Conservation (phyloP, 2,888 invertebrate species). For the Sinohyriopsis cumingii region DNA sequence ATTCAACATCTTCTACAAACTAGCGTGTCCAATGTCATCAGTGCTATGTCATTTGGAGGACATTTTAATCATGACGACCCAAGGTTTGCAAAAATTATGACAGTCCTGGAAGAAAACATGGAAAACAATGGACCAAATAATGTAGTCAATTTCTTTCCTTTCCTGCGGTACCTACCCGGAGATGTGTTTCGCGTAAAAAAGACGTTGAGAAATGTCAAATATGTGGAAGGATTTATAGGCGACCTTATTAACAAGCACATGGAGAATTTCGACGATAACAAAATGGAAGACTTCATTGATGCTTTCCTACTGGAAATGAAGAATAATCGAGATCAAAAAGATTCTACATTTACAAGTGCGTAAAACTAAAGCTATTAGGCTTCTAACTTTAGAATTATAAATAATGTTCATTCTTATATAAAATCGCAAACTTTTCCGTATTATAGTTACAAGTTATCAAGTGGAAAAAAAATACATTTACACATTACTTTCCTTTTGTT, state of each 20-base stretch:
- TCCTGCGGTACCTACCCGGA: conserved; percentile 13
- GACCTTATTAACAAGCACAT: conserved; percentile 17
- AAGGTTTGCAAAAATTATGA: conserved; percentile 7
- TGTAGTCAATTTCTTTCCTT: conserved; percentile 10
- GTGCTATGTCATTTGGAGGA: conserved; percentile 15
- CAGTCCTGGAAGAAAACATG: conserved; percentile 8
- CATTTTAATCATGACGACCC: conserved; percentile 20
- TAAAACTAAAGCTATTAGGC: no score
- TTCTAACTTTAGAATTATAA: no score
- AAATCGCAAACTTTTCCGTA: no score
- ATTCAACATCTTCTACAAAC: conserved; percentile 2
- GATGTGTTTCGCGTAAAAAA: conserved; percentile 14
- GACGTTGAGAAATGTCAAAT: conserved; percentile 6
- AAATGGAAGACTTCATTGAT: conserved; percentile 28
- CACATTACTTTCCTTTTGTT: no score
- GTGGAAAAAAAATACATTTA: no score
- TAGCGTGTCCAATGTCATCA: conserved; percentile 20
- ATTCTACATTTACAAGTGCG: no score
- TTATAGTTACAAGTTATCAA: no score
- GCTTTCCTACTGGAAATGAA: conserved; percentile 35
- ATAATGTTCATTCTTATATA: no score
- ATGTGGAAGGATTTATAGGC: conserved; percentile 7
- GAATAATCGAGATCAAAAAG: not conserved
- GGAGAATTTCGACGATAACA: conserved; percentile 15
- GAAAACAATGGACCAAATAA: not conserved